Base-by-base conservation (phyloP, 2,113 vertebrate genomes). In the Mormyrus lacerda region DNA sequence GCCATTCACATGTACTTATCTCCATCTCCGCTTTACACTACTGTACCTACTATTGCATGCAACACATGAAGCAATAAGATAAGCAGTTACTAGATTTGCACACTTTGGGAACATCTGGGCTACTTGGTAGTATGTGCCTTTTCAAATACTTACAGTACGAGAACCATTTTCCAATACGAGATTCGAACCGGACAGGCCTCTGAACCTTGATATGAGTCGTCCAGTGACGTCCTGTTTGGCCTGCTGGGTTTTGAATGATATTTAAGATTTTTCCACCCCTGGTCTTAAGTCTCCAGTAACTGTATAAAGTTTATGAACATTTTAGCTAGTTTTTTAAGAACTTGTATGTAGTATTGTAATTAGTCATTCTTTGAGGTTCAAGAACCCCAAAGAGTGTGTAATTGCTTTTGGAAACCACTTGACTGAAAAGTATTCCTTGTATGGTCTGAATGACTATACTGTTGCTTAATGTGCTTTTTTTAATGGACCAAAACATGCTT, bases 371-470 rank as follows among this genome's bases (percentile, higher is more conserved):
- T 45, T 61, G 48, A 50, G 39, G 27, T 73, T 76, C 10, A 4
- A 89, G 48, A 89, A 55, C 50, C 73, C 35, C n/a, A 39, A 84
- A 84, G 39, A 19, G 24, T 8, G 44, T 19, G 53, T 31, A 83
- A 42, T 35, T 45, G 35, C 51, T 51, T 88, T 21, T 31, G 44
- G 76, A 53, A 58, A 31, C 76, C 88, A 85, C 88, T 85, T 89
- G 88, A 89, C 88, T 89, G 76, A 89, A 89, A 21, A 35, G 10
- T 55, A 39, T 82, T 82, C 27, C 35, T n/a, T 50, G 69, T 39
- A 11, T 83, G 47, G 53, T 88, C 50, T 53, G 51, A 89, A 55
- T 51, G 48, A 45, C 31, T 53, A n/a, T 48, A 8, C 21, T 31
- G 50, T 53, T 79, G 69, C 48, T 8, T n/a, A 88, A 31, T 31